Base-by-base conservation (phyloP, 2,797 vertebrate genomes). In the Yasuhikotakia modesta region DNA sequence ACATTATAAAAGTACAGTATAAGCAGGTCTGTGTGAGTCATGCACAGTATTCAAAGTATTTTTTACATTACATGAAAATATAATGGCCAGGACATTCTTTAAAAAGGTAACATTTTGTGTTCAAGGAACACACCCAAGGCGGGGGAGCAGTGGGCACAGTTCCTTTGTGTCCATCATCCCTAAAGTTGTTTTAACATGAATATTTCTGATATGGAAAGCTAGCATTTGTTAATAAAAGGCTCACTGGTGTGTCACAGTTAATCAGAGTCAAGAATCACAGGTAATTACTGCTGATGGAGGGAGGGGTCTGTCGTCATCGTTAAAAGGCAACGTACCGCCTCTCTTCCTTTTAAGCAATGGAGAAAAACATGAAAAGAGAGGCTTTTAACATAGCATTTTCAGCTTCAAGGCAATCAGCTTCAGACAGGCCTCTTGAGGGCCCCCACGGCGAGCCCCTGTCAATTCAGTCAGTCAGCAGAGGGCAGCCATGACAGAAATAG, bases 331-430 rank as follows among this genome's bases (percentile, higher is more conserved):
- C 32, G 50, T 57, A 52, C 48, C 14, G 46, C 48, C 57, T 73
- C 50, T 66, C 45, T 16, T 50, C 24, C n/a, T 17, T 64, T 27
- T 27, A 61, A 32, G 55, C n/a, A 43, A 45, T 64, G 17, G 12
- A 48, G 27, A 43, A 17, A 39, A 21, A 13, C 45, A 45, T 67
- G 14, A 77, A 60, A 19, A 79, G 73, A 73, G 45, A 65, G 8
- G 55, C 43, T 72, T 81, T 83, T 75, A 78, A 78, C 74, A 52
- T 70, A 69, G 70, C 72, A 64, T 81, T 81, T 84, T 79, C 72
- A 74, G 75, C 64, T 71, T 64, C 14, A 69, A 55, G 80, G 68
- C 69, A 79, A 81, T 83, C 72, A 60, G 66, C 39, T 0, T 64
- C 39, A 80, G 70, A 77, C 48, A 52, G 30, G 66, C 60, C 74